Evolutionary conservation across 92 coral and sea anemone species (phyloP).

Genomic region (Phenganax subtilis): DNA sequence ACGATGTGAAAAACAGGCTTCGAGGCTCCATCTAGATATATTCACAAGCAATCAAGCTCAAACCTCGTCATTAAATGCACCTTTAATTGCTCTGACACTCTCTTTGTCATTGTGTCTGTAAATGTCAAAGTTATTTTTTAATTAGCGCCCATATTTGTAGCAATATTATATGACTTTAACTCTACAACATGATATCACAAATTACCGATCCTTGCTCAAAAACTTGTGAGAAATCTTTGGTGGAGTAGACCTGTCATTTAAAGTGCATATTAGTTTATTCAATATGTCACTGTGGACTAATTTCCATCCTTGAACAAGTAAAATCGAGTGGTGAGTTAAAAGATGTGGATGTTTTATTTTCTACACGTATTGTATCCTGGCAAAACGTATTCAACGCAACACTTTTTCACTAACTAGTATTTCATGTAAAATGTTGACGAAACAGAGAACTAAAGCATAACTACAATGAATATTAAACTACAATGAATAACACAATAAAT

Average conservation of each 20-base stretch:
- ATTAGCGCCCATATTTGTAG: neutral
- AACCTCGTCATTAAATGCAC: constrained; percentile 28
- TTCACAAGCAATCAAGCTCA: neutral
- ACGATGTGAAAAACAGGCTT: neutral
- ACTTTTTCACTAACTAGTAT: too few relatives aligned
- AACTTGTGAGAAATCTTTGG: constrained; percentile 9
- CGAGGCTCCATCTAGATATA: neutral
- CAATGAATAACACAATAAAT: too few relatives aligned
- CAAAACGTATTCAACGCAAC: too few relatives aligned
- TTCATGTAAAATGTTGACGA: too few relatives aligned
- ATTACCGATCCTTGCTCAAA: constrained; percentile 1
- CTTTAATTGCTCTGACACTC: constrained; percentile 1
- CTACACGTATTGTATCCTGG: too few relatives aligned
- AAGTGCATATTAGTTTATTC: neutral
- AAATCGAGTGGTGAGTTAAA: too few relatives aligned
- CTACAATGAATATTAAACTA: too few relatives aligned
- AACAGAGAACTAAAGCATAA: too few relatives aligned
- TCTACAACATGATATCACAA: neutral
- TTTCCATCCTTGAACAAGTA: too few relatives aligned
- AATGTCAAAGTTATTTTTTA: neutral
- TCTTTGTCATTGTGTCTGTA: neutral
- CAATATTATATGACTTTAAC: neutral
- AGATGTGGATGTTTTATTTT: too few relatives aligned
- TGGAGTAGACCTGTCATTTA: constrained; percentile 10
- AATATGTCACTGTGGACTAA: neutral